Base-by-base conservation (phyloP, 2,888 invertebrate species). In the Ennomos erosarius region DNA sequence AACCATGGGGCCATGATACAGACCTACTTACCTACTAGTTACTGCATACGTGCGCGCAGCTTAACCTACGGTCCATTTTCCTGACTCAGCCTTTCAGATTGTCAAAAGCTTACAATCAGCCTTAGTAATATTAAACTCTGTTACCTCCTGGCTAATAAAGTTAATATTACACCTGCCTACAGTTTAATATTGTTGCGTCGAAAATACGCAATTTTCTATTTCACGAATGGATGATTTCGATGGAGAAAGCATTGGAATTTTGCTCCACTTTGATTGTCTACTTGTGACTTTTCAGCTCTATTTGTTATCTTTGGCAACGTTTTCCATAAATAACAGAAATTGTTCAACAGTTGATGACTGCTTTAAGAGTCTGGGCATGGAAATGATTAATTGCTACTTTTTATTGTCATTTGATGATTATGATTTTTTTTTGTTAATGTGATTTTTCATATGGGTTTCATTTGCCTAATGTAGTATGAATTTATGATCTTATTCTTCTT, bases 151-250 rank as follows among this genome's bases (percentile, higher is more conserved):
- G 35, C 26, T 33, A 37, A 43, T 34, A 33, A 10, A 44, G 44
- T 53, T 58, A 58, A 45, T 58, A 58, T 59, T 40, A 54, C 42
- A 58, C 12, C 38, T 49, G 50, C 36, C 36, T 49, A 26, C 13
- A 34, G 39, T 43, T 47, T 59, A 38, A 43, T 44, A 12, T 40
- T 26, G 45, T 59, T 56, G 52, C 59, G 62, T 60, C 44, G 47
- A 49, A 60, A 67, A 67, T 65, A 64, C 66, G 65, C 64, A 69
- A 71, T 62, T 80, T 84, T 82, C 79, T 73, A 87, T 88, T 90
- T 88, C 88, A 89, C 88, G 88, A 80, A 54, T 84, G 79, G 79
- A 77, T 84, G 84, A 61, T 73, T 88, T 70, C 73, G 76, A 77
- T 74, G 76, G 85, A 85, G 87, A 88, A 85, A 87, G 88, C 76